Evolutionary conservation across 2,888 invertebrate genomes (phyloP), one percentile per base, ranked within the genome.

Genomic region (Dicyrtoma fusca): DNA sequence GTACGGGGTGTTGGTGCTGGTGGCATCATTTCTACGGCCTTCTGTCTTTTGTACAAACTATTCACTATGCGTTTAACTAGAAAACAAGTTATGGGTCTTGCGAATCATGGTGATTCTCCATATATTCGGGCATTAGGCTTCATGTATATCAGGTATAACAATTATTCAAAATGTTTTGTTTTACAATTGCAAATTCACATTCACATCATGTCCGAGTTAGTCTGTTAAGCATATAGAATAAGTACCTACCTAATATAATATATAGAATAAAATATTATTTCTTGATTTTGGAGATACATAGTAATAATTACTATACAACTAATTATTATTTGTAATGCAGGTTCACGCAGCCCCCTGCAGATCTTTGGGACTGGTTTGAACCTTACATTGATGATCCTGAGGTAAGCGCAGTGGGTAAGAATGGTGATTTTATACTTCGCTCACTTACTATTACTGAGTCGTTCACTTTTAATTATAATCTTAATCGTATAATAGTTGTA

Each of bases 1-100:
- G 97, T 95, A 88, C 89, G 99, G 77, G 99, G 99, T 34, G 99
- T 99, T 42, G 99, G 99, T 49, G 98, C 98, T 51, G 99, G 99
- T 68, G 99, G 99, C 64, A 98, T 99, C 75, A 98, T 99, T 21
- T 97, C 97, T n/a, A 97, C 98, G 73, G 98, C 99, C 0, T 99
- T 94, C 85, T 99, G 99, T 84, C 88, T 99, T n/a, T 88, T 99
- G 44, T 99, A 97, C 86, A 98, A 99, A 85, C 86, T 99, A 76
- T 99, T 95, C 85, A 98, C 98, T 0, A 86, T 99, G 81, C 91
- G 94, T 81, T 87, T 99, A 79, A 98, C 99, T n/a, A 88, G 97
- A 76, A 99, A 98, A 85, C 99, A 99, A 85, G 88, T 99, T 78
- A 95, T 94, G 83, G 96, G 96, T 70, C 89, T 99, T 76, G 89